Conservation (phyloP, 2,888 invertebrate species). For the Synergus japonicus region DNA sequence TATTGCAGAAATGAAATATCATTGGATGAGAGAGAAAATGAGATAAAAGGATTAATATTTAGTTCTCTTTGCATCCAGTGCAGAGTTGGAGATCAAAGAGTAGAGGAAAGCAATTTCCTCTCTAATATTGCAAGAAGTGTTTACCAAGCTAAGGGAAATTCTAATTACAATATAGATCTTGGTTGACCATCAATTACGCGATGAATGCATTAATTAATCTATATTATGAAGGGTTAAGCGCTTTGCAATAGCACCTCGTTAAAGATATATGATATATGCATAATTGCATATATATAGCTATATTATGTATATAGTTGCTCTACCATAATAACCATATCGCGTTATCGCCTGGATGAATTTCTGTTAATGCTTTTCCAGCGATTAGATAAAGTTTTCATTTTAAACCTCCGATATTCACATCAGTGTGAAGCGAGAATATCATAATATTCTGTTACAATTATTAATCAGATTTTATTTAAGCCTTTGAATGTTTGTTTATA, state of each 20-base stretch:
- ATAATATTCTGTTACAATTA: too few species aligned
- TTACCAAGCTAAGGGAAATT: constrained; percentile 52
- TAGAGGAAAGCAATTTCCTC: neutral
- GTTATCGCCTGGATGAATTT: constrained; percentile 72
- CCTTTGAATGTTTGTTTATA: too few species aligned
- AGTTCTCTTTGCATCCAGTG: neutral
- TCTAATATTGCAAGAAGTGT: neutral
- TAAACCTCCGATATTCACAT: neutral
- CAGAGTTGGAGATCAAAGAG: neutral
- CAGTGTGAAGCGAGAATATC: too few species aligned
- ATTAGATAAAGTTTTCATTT: constrained; percentile 59
- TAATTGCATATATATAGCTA: too few species aligned
- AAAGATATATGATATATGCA: constrained; percentile 54
- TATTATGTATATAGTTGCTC: constrained; percentile 64
- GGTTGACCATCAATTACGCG: constrained; percentile 59
- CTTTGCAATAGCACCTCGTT: constrained; percentile 57
- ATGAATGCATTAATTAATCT: constrained; percentile 64
- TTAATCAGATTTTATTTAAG: too few species aligned
- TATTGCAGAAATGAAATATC: neutral
- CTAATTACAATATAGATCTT: constrained; percentile 54
- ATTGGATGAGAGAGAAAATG: neutral
- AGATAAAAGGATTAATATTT: neutral
- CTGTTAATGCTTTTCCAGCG: constrained; percentile 69
- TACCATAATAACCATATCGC: constrained; percentile 72
- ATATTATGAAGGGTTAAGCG: constrained; percentile 59